Conservation (phyloP, 2,113 vertebrate genomes). For the Ranitomeya variabilis region DNA sequence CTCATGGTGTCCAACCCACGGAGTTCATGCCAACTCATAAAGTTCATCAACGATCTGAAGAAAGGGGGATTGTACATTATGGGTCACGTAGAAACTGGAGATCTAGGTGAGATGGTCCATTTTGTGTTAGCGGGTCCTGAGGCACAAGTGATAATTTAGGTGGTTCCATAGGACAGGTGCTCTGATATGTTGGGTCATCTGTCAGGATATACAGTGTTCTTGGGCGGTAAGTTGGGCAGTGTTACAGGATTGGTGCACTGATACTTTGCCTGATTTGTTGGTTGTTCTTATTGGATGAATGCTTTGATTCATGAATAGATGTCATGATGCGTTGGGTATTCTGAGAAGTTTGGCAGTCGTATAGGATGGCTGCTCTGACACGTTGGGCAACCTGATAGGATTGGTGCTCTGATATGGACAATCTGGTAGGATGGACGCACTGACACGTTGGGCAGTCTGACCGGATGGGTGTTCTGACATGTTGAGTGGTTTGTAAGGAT, state of each 20-base stretch:
- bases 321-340: neutral
- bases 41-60: slow-evolving; percentile 83
- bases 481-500: too few relatives aligned
- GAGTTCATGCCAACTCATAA: slow-evolving; percentile 78
- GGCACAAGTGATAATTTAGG: neutral
- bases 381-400: neutral
- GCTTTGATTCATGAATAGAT: too few relatives aligned
- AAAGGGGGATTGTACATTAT: slow-evolving; percentile 80
- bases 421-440: too few relatives aligned
- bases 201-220: too few relatives aligned
- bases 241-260: too few relatives aligned
- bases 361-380: neutral
- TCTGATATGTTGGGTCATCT: neutral
- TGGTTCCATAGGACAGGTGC: neutral
- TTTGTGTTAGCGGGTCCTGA: neutral
- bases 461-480: too few relatives aligned
- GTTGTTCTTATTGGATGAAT: neutral
- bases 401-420: neutral
- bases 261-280: neutral
- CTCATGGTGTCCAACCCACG: slow-evolving; percentile 83
- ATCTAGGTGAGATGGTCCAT: slow-evolving; percentile 72
- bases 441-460: too few relatives aligned
- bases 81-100: slow-evolving; percentile 81
- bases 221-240: too few relatives aligned
- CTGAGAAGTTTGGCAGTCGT: neutral